These are phyloP conservation scores for Brachyptera putata DNA, from an alignment of 2,888 invertebrate species.

Conservation along the genomic window DNA sequence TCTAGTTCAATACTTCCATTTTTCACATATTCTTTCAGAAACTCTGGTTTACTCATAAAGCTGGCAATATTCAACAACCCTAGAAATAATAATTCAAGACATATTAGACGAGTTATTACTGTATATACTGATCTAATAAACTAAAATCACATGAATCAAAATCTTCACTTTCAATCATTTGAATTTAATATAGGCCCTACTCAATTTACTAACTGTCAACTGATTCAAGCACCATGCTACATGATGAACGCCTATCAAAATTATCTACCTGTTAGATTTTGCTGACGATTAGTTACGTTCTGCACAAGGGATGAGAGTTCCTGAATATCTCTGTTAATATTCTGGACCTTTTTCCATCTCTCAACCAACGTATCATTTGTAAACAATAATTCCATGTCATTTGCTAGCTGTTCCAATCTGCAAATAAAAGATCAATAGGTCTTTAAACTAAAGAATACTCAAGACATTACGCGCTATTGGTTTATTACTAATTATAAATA, in stretches of 20 bases:
- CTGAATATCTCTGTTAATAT: constrained; percentile 22
- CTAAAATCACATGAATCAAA: too few species aligned
- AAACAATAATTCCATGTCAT: constrained; percentile 25
- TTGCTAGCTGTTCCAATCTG: constrained; percentile 25
- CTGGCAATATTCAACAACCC: constrained; percentile 24
- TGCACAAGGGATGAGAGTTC: constrained; percentile 25
- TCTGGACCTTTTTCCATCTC: constrained; percentile 19
- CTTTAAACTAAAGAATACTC: too few species aligned
- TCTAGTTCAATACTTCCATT: constrained; percentile 43
- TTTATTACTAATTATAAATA: too few species aligned
- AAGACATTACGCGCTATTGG: too few species aligned
- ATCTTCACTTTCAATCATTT: too few species aligned
- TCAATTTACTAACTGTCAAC: too few species aligned
- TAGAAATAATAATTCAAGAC: too few species aligned
- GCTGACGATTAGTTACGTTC: constrained; percentile 19
- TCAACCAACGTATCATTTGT: constrained; percentile 16
- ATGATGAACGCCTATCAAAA: too few species aligned
- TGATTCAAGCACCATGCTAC: too few species aligned
- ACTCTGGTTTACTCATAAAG: constrained; percentile 48
- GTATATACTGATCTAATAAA: too few species aligned
- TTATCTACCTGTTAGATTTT: constrained; percentile 26
- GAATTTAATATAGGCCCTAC: too few species aligned
- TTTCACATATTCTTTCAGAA: constrained; percentile 45
- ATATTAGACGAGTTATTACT: too few species aligned
- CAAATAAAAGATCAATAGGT: constrained; percentile 2